A percentile compares a stretch with the other conserved stretches of the same genome.
Evolutionary conservation across 2,113 vertebrate genomes (phyloP).

Genomic region (Siniperca knerii): DNA sequence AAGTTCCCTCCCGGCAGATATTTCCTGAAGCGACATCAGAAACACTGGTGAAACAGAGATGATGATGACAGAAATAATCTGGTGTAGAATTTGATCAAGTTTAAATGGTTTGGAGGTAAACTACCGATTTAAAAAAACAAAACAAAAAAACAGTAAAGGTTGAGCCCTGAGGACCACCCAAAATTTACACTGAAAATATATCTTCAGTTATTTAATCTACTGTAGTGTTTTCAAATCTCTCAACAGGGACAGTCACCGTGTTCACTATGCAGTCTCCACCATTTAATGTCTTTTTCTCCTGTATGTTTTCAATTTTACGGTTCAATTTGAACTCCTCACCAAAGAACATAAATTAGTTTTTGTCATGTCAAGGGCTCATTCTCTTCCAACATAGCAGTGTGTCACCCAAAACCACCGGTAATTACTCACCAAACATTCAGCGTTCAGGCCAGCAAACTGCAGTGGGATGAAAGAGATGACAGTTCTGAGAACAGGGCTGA

Average conservation of each 20-base stretch:
- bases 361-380: background rate
- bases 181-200: background rate
- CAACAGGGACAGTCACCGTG: background rate
- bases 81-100: background rate
- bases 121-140: too few relatives aligned
- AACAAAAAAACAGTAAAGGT: background rate
- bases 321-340: background rate
- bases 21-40: too few relatives aligned
- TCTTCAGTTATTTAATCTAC: conserved; percentile 17
- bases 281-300: background rate
- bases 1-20: background rate
- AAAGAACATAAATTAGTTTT: background rate
- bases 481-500: too few relatives aligned
- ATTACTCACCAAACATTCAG: background rate
- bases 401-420: background rate
- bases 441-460: too few relatives aligned
- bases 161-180: background rate
- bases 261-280: background rate
- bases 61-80: too few relatives aligned
- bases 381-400: too few relatives aligned
- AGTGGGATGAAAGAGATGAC: too few relatives aligned
- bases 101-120: background rate
- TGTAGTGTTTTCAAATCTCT: conserved; percentile 12
- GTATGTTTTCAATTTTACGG: background rate
- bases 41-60: too few relatives aligned